phyloP scores from a whole-genome alignment of 2,888 invertebrate species.

The Dasypogon diadema region DNA sequence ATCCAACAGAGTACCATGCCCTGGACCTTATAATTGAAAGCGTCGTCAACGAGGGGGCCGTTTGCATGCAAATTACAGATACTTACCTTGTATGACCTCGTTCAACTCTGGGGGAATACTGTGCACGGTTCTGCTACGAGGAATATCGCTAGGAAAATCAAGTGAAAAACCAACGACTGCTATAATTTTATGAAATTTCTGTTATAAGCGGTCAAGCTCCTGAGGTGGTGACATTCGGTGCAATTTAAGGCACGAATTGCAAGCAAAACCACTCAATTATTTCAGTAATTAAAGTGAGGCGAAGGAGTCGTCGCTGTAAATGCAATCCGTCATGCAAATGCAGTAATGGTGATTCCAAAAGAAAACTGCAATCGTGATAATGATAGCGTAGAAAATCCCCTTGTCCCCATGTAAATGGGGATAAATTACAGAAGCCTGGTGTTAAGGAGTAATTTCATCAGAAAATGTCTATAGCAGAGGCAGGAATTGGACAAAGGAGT shows the following conservation, averaged over 20 bases:
- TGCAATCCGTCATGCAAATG: neutral
- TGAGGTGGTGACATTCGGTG: neutral
- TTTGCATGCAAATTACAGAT: conserved; percentile 34
- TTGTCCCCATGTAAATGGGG: neutral
- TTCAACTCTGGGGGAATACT: neutral
- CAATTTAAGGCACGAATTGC: conserved; percentile 33
- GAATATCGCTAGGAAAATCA: conserved; percentile 23
- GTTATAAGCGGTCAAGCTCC: neutral
- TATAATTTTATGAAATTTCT: neutral
- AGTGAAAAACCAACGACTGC: neutral
- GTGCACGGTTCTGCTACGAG: neutral
- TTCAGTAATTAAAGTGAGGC: conserved; percentile 2
- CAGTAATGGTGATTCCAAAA: neutral
- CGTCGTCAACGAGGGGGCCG: conserved; percentile 34
- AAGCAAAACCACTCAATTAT: conserved; percentile 8
- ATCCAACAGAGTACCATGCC: neutral
- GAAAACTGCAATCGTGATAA: neutral
- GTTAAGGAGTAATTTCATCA: conserved; percentile 2
- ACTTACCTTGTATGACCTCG: conserved; percentile 37
- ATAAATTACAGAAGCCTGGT: conserved; percentile 16
- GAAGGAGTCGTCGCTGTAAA: neutral
- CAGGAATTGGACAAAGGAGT: no score
- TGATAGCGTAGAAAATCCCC: neutral
- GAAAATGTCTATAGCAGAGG: neutral
- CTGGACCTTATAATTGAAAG: conserved; percentile 32